A percentile compares a stretch with the other conserved stretches of the same genome.
Conservation (phyloP, 2,113 vertebrate species). For the Petaurus breviceps region DNA sequence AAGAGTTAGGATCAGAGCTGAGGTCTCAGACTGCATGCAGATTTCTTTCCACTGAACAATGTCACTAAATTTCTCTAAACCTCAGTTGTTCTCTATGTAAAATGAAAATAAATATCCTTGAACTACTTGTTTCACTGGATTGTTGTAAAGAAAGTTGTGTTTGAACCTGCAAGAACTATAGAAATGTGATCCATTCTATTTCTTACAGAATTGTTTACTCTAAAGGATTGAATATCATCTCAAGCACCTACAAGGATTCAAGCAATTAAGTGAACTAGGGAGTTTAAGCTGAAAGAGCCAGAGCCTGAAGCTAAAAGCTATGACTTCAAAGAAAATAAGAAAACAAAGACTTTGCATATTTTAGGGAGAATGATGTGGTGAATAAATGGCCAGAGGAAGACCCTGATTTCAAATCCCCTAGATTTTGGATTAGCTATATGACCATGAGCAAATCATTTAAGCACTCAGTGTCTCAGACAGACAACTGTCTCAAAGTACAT, state of each 20-base stretch:
- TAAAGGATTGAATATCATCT: neutral
- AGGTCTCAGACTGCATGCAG: neutral
- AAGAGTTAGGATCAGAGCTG: neutral
- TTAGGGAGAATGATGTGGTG: neutral
- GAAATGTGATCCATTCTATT: neutral
- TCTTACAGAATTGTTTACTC: neutral
- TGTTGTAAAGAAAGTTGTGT: neutral
- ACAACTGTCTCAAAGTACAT: neutral
- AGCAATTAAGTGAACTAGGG: neutral
- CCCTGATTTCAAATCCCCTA: neutral
- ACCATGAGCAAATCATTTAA: neutral
- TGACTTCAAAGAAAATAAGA: conserved; percentile 25
- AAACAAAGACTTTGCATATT: conserved; percentile 4
- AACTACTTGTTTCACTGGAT: neutral
- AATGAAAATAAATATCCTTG: neutral
- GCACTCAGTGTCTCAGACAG: neutral
- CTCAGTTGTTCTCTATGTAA: neutral
- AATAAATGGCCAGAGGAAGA: neutral
- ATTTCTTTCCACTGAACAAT: neutral
- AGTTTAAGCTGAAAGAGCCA: neutral
- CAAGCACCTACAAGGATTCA: neutral
- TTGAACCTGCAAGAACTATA: neutral
- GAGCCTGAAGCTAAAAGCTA: neutral
- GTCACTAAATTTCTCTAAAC: neutral
- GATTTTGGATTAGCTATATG: neutral